Evolutionary conservation across 2,113 vertebrate genomes (phyloP), one percentile per base, ranked within the genome.

Genomic region (Rynchops niger): DNA sequence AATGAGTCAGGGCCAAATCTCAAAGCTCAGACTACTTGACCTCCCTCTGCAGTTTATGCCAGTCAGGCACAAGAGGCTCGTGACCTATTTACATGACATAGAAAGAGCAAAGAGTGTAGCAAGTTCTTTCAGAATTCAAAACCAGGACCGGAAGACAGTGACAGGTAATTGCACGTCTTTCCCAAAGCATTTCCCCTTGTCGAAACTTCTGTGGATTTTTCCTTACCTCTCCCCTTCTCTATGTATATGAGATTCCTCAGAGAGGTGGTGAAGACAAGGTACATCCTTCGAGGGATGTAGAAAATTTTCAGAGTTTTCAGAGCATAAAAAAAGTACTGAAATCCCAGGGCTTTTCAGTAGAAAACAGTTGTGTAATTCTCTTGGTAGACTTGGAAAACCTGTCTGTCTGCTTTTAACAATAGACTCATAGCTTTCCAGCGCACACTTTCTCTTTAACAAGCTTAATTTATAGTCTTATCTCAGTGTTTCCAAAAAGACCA

Each of bases 231-330:
- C 42, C 38, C 25, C 21, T 86, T 82, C 42, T 77, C 23, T 71
- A 2, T 40, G 59, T 74, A 40, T 32, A 59, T 5, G 26, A 82
- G 43, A 71, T 36, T 91, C 93, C 93, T 94, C 50, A 53, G 86
- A 95, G 95, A 93, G 15, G 11, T 80, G 15, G 22, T 89, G 45
- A 74, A 72, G 84, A 69, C 26, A 84, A 96, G n/a, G 56, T 72
- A 25, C 9, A 18, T 88, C 76, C 71, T 90, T 80, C 55, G 79
- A 92, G 94, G 30, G 43, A 86, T 63, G 55, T 29, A 53, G 63
- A 79, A 93, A 69, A 82, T 65, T 76, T 88, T 82, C 53, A 62
- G 92, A 94, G 45, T 93, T 96, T 95, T 96, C 91, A 97, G 94
- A 96, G 96, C 91, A 90, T 95, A 86, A 93, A 97, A 77, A 65